phyloP scores from a whole-genome alignment of 2,888 invertebrate genomes.

The Nasonovia ribisnigri region DNA sequence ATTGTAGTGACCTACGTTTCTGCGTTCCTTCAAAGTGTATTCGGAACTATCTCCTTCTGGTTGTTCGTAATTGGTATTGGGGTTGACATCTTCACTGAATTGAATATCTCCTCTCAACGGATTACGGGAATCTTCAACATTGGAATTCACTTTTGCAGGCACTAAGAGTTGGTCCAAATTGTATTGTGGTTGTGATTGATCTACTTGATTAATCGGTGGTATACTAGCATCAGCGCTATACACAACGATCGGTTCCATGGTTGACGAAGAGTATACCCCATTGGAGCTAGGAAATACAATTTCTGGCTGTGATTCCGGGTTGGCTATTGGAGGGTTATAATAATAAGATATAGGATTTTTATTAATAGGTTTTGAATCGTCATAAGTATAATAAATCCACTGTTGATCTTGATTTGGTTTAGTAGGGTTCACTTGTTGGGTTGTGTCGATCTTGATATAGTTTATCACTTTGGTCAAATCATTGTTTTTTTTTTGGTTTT shows the following conservation, averaged over 20 bases:
- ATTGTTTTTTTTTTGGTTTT: neutral
- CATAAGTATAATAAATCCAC: neutral
- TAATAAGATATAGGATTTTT: neutral
- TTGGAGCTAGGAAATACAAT: neutral
- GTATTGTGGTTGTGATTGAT: neutral
- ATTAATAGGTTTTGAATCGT: neutral
- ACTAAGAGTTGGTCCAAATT: neutral
- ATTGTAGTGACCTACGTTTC: neutral
- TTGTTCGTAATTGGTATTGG: neutral
- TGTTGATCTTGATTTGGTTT: neutral
- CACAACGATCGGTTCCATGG: slow-evolving; percentile 14
- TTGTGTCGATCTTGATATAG: neutral
- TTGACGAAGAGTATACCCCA: neutral
- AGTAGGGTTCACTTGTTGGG: neutral
- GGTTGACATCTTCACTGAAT: neutral
- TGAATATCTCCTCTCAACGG: slow-evolving; percentile 27
- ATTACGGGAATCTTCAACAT: neutral
- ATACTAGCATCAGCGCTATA: neutral
- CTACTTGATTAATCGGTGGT: neutral
- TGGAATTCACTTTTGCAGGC: neutral
- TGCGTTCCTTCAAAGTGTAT: slow-evolving; percentile 26
- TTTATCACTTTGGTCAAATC: neutral
- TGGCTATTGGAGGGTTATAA: neutral
- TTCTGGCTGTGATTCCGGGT: neutral
- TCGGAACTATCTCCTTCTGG: neutral